A percentile compares a stretch with the other conserved stretches of the same genome.
Conservation (phyloP, 2,888 invertebrate genomes). For the Diloba caeruleocephala region DNA sequence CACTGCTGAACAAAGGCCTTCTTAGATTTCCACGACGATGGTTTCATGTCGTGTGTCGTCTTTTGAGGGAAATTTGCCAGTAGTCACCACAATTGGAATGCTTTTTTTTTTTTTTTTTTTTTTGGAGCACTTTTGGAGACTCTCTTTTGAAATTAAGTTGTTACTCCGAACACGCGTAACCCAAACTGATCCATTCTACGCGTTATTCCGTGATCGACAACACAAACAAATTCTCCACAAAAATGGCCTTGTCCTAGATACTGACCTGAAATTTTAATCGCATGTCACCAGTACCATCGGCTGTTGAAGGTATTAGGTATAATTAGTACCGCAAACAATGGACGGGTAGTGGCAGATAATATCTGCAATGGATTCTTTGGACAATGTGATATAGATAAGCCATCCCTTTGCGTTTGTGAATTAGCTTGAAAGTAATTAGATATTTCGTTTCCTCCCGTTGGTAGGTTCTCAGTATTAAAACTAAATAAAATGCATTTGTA, state of each 20-base stretch:
- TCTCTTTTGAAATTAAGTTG: no score
- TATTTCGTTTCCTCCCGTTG: constrained; percentile 4
- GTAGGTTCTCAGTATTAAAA: constrained; percentile 20
- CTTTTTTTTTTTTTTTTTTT: no score
- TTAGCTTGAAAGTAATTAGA: constrained; percentile 36
- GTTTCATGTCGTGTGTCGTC: no score
- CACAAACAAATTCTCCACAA: constrained; percentile 21
- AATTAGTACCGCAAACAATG: constrained; percentile 54
- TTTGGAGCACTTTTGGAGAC: no score
- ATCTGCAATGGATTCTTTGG: constrained; percentile 46
- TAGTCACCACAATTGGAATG: no score
- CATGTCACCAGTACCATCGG: constrained; percentile 48
- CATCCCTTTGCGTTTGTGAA: constrained; percentile 30
- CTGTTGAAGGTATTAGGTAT: constrained; percentile 45
- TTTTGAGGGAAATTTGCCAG: no score
- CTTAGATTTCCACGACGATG: no score
- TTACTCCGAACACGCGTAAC: no score
- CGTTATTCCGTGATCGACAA: constrained; percentile 18
- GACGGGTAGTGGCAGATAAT: constrained; percentile 37
- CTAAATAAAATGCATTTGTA: constrained; percentile 10
- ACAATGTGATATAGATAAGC: constrained; percentile 49
- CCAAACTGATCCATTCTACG: constrained; percentile 16
- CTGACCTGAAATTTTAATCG: constrained; percentile 51
- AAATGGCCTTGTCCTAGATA: constrained; percentile 50
- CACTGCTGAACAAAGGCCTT: no score